A percentile compares a stretch with the other conserved stretches of the same genome.
These are phyloP conservation scores for Anguilla rostrata DNA, from an alignment of 2,113 vertebrate genomes.

Conservation along the genomic window DNA sequence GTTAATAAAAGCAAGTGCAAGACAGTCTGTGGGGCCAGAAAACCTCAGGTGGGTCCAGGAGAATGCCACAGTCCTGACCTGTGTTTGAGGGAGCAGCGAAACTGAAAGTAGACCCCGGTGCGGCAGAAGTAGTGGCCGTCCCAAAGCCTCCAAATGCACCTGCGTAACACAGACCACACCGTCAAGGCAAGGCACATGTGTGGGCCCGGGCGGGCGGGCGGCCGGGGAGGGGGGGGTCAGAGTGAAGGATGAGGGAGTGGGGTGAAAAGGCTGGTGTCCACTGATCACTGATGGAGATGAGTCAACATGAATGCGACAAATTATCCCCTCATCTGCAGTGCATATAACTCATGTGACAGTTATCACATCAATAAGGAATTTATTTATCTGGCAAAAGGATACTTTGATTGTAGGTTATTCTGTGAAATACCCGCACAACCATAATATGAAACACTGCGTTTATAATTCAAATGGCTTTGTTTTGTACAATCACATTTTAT, in stretches of 20 bases:
- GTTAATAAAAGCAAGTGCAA: slow-evolving; percentile 10
- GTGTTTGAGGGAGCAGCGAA: slow-evolving; percentile 85
- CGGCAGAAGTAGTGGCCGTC: slow-evolving; percentile 75
- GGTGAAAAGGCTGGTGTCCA: neutral
- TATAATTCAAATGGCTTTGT: no score
- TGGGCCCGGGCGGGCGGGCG: neutral
- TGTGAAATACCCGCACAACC: no score
- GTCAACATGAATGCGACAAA: neutral
- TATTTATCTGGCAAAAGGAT: no score
- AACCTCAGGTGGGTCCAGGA: neutral
- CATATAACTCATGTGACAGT: neutral
- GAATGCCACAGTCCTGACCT: slow-evolving; percentile 54
- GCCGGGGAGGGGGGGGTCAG: neutral
- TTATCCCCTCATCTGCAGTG: neutral
- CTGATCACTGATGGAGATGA: neutral
- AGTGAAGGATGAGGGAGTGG: neutral
- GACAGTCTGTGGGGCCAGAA: neutral
- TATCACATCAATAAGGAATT: neutral
- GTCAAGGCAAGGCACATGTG: neutral
- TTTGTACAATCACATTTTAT: no score
- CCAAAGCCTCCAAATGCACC: slow-evolving; percentile 92
- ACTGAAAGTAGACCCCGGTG: slow-evolving; percentile 79
- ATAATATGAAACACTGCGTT: no score
- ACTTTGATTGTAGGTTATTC: no score
- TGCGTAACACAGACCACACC: slow-evolving; percentile 52